Conservation (phyloP, 2,113 vertebrate genomes). For the Amphiprion ocellaris region DNA sequence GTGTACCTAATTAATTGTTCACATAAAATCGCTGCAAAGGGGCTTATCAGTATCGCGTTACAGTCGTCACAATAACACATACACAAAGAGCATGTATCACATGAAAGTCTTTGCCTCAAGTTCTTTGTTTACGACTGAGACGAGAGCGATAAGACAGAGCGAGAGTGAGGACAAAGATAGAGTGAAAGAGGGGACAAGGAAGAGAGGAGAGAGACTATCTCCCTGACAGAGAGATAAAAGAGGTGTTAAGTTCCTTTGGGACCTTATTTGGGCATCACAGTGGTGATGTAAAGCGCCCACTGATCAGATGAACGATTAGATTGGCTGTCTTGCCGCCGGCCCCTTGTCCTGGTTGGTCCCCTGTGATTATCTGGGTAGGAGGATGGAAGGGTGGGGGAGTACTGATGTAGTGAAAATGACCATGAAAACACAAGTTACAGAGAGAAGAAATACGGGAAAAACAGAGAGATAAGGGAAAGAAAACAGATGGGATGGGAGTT, state of each 20-base stretch:
- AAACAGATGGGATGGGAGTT: constrained; percentile 18
- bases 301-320: constrained; percentile 84
- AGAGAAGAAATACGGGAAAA: constrained; percentile 16
- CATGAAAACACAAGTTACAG: constrained; percentile 53
- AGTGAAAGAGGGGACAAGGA: constrained; percentile 51
- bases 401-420: constrained; percentile 58
- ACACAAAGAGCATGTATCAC: constrained; percentile 55
- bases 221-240: constrained; percentile 78
- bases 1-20: constrained; percentile 19
- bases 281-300: constrained; percentile 73
- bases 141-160: constrained; percentile 55
- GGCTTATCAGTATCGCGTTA: constrained; percentile 12
- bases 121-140: constrained; percentile 64
- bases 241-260: constrained; percentile 74
- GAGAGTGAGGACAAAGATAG: constrained; percentile 64
- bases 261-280: constrained; percentile 75
- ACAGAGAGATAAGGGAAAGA: background rate
- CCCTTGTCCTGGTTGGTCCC: constrained; percentile 73
- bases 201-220: constrained; percentile 61
- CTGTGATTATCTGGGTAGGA: constrained; percentile 70
- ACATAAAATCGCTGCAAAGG: background rate
- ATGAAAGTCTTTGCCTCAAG: constrained; percentile 61
- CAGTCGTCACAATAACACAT: constrained; percentile 31
- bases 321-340: constrained; percentile 68
- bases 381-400: constrained; percentile 37